These are phyloP conservation scores for Montipora capitata DNA, from an alignment of 92 coral and sea anemone species.

Conservation along the genomic window DNA sequence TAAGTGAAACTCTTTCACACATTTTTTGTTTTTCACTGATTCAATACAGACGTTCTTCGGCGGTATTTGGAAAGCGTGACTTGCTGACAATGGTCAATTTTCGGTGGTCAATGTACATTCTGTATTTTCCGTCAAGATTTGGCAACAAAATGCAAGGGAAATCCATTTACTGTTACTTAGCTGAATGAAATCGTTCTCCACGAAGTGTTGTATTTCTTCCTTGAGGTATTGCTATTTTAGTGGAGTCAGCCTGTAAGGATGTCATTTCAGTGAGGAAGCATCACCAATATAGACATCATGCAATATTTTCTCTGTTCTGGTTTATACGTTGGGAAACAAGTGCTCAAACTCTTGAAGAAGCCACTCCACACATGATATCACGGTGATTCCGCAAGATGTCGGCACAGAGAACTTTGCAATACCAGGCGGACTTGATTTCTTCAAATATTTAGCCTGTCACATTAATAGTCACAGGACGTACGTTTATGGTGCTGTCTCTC, in stretches of 20 bases:
- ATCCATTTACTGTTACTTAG: conserved; percentile 62
- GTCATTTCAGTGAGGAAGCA: conserved; percentile 60
- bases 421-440: conserved; percentile 34
- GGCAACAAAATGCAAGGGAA: conserved; percentile 68
- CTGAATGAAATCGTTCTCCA: conserved; percentile 65
- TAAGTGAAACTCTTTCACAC: conserved; percentile 57
- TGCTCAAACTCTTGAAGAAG: conserved; percentile 34
- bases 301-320: conserved; percentile 44
- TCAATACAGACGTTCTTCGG: conserved; percentile 66
- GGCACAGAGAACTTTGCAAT: conserved; percentile 33
- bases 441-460: conserved; percentile 10
- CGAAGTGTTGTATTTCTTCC: conserved; percentile 43
- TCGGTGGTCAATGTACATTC: conserved; percentile 69
- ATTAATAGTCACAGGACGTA: conserved; percentile 21
- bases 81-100: conserved; percentile 70
- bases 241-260: conserved; percentile 56
- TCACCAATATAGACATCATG: conserved; percentile 66
- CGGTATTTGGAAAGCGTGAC: conserved; percentile 57
- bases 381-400: conserved; percentile 31
- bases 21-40: conserved; percentile 21
- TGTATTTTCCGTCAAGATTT: conserved; percentile 56
- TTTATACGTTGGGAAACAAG: conserved; percentile 51
- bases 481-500: neutral
- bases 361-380: conserved; percentile 17
- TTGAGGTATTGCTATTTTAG: conserved; percentile 28